phyloP scores from a whole-genome alignment of 2,888 invertebrate genomes.

The Gortyna flavago region DNA sequence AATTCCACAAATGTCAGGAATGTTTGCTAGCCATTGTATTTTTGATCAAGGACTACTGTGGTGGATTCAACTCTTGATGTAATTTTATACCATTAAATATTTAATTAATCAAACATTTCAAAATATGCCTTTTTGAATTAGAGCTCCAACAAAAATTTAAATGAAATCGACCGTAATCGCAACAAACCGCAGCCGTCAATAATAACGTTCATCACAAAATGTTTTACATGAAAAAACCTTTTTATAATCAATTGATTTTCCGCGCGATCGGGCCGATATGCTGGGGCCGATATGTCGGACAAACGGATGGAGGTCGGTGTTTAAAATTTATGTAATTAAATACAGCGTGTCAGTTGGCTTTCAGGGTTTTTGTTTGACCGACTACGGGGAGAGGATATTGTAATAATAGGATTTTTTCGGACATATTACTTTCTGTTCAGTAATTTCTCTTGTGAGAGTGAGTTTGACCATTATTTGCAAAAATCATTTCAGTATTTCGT shows the following conservation, averaged over 20 bases:
- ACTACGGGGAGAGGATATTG: constrained; percentile 45
- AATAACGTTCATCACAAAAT: constrained; percentile 71
- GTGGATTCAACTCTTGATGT: background rate
- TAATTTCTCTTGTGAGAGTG: background rate
- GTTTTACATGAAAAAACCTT: constrained; percentile 73
- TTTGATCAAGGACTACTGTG: background rate
- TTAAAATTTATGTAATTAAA: constrained; percentile 74
- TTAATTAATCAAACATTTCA: constrained; percentile 28
- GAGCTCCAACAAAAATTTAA: constrained; percentile 54
- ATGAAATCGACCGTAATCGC: constrained; percentile 62
- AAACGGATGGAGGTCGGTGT: constrained; percentile 70
- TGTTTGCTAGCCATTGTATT: background rate
- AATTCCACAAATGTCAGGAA: background rate
- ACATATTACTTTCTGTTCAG: constrained; percentile 4
- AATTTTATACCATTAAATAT: constrained; percentile 5
- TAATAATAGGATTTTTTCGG: constrained; percentile 31
- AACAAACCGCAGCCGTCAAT: constrained; percentile 60
- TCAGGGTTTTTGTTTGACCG: constrained; percentile 66
- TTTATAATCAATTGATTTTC: constrained; percentile 77
- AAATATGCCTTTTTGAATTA: constrained; percentile 51
- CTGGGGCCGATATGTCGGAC: constrained; percentile 71
- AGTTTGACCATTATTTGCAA: background rate
- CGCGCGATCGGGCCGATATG: constrained; percentile 70
- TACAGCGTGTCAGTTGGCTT: constrained; percentile 71
- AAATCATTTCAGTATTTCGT: background rate